Conservation (phyloP, 2,113 vertebrate species). For the Pteropus alecto region DNA sequence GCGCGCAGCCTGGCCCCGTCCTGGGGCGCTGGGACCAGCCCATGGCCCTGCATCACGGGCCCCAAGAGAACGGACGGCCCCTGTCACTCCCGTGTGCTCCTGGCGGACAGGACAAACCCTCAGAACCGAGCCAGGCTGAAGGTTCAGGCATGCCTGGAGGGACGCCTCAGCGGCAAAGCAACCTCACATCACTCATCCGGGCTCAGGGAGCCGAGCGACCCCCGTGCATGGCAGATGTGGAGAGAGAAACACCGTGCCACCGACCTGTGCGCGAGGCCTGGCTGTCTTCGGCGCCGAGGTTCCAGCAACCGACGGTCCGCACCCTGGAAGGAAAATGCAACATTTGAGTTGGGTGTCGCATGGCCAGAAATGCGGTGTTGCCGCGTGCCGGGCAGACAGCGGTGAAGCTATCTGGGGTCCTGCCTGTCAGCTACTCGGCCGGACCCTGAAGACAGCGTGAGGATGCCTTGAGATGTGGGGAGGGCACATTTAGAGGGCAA, state of each 20-base stretch:
- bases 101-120: too few species aligned
- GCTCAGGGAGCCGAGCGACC: rapidly evolving
- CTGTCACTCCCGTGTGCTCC: neutral
- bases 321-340: conserved; percentile 2
- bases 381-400: rapidly evolving
- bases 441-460: neutral
- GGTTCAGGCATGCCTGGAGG: rapidly evolving
- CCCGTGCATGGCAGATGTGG: rapidly evolving
- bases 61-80: neutral
- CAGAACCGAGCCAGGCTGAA: neutral
- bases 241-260: neutral
- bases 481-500: neutral
- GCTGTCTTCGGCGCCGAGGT: rapidly evolving
- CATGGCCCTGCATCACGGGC: rapidly evolving
- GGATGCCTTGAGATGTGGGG: neutral
- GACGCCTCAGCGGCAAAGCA: rapidly evolving
- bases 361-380: neutral
- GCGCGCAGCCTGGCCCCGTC: rapidly evolving
- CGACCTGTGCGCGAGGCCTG: neutral
- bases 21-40: rapidly evolving
- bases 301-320: rapidly evolving
- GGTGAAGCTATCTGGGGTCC: too few species aligned
- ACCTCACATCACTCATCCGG: rapidly evolving
- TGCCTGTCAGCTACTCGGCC: neutral
- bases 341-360: rapidly evolving